phyloP scores from a whole-genome alignment of 2,113 vertebrate genomes.

The Isurus oxyrinchus region DNA sequence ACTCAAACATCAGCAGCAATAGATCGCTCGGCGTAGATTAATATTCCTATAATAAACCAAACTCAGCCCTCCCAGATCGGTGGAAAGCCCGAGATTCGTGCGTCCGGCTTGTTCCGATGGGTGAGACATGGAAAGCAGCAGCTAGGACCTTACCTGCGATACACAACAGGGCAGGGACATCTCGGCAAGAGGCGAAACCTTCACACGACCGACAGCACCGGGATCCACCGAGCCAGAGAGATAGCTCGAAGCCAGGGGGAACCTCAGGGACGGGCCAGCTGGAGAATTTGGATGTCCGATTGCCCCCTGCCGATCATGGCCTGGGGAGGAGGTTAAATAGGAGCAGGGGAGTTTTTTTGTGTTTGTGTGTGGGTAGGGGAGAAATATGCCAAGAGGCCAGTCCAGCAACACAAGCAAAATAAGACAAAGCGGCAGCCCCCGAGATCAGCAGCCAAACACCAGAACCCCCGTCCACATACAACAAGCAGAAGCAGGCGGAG shows the following conservation, averaged over 20 bases:
- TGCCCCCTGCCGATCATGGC: not conserved
- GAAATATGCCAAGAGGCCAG: not conserved
- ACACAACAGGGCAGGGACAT: constrained; percentile 17
- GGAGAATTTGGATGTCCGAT: too few species aligned
- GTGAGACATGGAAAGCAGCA: not conserved
- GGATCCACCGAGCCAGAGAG: not conserved
- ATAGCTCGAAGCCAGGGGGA: not conserved
- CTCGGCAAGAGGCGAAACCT: not conserved
- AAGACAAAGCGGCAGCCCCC: not conserved
- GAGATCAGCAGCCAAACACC: not conserved
- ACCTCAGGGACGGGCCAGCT: not conserved
- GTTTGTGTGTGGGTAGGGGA: not conserved
- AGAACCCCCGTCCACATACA: not conserved
- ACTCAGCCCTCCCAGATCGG: not conserved
- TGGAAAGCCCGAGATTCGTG: not conserved
- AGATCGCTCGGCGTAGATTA: not conserved
- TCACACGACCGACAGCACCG: not conserved
- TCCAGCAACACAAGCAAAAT: not conserved
- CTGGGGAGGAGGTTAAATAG: not conserved
- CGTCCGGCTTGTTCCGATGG: not conserved
- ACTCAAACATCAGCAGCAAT: not conserved
- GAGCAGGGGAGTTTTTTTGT: not conserved
- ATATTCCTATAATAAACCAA: not conserved
- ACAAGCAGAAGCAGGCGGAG: not conserved
- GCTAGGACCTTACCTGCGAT: not conserved